These are phyloP conservation scores for Kryptolebias marmoratus DNA, from an alignment of 2,113 vertebrate genomes.

Conservation along the genomic window DNA sequence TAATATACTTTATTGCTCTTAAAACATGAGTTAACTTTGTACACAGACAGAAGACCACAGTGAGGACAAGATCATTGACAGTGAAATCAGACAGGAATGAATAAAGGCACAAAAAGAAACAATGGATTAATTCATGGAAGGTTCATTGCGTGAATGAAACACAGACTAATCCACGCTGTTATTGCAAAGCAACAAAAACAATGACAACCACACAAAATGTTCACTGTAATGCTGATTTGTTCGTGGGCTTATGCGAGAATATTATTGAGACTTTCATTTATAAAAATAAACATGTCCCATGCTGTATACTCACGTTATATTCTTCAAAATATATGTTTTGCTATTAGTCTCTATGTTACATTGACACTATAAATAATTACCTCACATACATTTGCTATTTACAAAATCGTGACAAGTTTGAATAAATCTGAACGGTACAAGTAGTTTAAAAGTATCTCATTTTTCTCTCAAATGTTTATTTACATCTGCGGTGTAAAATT, in stretches of 20 bases:
- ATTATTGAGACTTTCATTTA: slow-evolving; percentile 70
- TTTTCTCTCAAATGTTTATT: slow-evolving; percentile 66
- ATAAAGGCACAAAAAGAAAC: slow-evolving; percentile 66
- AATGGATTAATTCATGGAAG: slow-evolving; percentile 56
- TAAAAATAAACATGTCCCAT: slow-evolving; percentile 85
- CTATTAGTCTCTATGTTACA: slow-evolving; percentile 81
- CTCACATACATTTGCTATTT: slow-evolving; percentile 69
- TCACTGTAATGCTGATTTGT: slow-evolving; percentile 56
- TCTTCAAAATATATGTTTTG: slow-evolving; percentile 82
- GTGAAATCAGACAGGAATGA: slow-evolving; percentile 74
- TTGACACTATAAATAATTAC: slow-evolving; percentile 80
- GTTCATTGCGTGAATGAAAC: slow-evolving; percentile 70
- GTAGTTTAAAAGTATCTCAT: slow-evolving; percentile 69
- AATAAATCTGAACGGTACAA: slow-evolving; percentile 68
- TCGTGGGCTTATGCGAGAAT: slow-evolving; percentile 59
- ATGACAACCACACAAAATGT: slow-evolving; percentile 71
- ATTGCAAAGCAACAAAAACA: slow-evolving; percentile 70
- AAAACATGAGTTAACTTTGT: slow-evolving; percentile 81
- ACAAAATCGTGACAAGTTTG: slow-evolving; percentile 73
- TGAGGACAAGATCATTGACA: slow-evolving; percentile 78
- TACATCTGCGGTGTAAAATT: slow-evolving; percentile 71
- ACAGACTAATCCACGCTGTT: slow-evolving; percentile 67
- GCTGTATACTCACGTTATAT: slow-evolving; percentile 76
- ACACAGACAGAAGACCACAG: slow-evolving; percentile 82
- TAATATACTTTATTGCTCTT: slow-evolving; percentile 84